These are phyloP conservation scores for Acyrthosiphon pisum DNA, from an alignment of 1,140 invertebrate species.

Conservation along the genomic window DNA sequence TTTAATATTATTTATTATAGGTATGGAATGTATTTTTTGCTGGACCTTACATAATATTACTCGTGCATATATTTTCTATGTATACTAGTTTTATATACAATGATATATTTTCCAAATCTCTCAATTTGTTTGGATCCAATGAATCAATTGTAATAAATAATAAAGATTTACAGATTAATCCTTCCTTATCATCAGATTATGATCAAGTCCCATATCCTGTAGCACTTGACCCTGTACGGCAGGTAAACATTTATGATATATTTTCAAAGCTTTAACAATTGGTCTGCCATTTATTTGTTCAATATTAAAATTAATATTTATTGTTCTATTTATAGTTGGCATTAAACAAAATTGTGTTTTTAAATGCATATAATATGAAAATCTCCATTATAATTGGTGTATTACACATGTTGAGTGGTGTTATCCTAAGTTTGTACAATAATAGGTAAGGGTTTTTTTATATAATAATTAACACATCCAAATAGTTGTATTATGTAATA, in stretches of 20 bases:
- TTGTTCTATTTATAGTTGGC: slow-evolving; percentile 62
- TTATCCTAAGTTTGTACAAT: slow-evolving; percentile 81
- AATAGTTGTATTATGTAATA: not conserved
- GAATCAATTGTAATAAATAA: slow-evolving; percentile 66
- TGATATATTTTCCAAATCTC: slow-evolving; percentile 95
- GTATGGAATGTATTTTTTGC: slow-evolving; percentile 98
- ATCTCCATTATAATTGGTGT: slow-evolving; percentile 92
- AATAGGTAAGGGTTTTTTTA: slow-evolving; percentile 66
- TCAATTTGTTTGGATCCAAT: slow-evolving; percentile 94
- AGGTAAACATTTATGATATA: slow-evolving; percentile 65
- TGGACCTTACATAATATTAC: slow-evolving; percentile 95
- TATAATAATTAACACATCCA: not conserved
- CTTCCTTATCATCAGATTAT: slow-evolving; percentile 66
- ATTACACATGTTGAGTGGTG: slow-evolving; percentile 90
- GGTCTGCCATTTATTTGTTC: not conserved
- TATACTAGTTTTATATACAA: slow-evolving; percentile 99
- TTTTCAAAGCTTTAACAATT: not conserved
- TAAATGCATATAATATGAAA: slow-evolving; percentile 96
- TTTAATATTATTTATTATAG: slow-evolving; percentile 64
- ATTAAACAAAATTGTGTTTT: slow-evolving; percentile 87
- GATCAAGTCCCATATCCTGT: slow-evolving; percentile 79
- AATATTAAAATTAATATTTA: not conserved
- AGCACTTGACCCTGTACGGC: slow-evolving; percentile 95
- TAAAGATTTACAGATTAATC: slow-evolving; percentile 73
- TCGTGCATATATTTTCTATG: slow-evolving; percentile 98